Conservation (phyloP, 2,113 vertebrate species). For the Neolamprologus modestus region DNA sequence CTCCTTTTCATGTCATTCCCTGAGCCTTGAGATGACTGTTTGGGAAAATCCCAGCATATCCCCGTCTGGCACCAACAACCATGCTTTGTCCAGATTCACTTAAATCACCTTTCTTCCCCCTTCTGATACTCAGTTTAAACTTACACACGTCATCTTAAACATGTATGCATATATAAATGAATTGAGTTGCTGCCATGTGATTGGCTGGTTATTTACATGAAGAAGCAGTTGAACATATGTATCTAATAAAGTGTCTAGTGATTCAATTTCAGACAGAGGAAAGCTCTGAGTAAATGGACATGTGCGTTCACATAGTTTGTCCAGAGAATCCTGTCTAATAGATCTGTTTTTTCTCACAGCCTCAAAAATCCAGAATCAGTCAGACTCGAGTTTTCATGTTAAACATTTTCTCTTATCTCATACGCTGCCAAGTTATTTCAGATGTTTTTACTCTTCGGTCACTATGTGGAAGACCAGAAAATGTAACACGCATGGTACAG, state of each 20-base stretch:
- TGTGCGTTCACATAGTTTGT: background rate
- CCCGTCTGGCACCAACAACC: background rate
- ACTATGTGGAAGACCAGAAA: conserved; percentile 33
- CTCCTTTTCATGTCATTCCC: background rate
- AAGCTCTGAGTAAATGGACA: background rate
- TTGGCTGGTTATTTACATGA: background rate
- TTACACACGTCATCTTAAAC: background rate
- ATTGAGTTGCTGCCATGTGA: background rate
- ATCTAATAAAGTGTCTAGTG: background rate
- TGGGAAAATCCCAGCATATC: background rate
- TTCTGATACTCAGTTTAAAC: background rate
- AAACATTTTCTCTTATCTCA: background rate
- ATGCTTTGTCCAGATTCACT: background rate
- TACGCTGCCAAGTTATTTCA: conserved; percentile 1
- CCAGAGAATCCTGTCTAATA: background rate
- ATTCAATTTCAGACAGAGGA: background rate
- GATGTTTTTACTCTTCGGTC: conserved; percentile 32
- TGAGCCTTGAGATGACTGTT: background rate
- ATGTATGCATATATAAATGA: background rate
- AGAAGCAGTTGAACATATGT: background rate
- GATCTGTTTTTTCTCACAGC: background rate
- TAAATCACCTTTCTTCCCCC: background rate
- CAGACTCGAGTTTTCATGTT: background rate
- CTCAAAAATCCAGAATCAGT: background rate
- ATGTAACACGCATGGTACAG: conserved; percentile 12